Conservation (phyloP, 1,140 invertebrate species). For the Dreissena polymorpha region DNA sequence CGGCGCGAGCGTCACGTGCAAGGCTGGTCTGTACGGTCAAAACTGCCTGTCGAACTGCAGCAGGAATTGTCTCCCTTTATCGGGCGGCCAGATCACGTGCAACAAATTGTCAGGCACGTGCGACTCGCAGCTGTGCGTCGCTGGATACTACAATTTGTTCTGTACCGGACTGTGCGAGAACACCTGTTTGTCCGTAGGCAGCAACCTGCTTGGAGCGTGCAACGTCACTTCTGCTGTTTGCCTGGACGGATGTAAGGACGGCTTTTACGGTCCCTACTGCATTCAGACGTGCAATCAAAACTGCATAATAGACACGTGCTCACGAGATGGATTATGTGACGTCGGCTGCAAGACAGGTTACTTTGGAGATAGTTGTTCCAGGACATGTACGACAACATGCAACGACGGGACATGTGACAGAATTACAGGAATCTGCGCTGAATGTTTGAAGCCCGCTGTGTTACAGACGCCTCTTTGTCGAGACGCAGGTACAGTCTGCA, state of each 20-base stretch:
- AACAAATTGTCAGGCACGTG: constrained; percentile 29
- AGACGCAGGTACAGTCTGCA: constrained; percentile 28
- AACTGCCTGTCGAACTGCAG: constrained; percentile 23
- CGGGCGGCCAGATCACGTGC: constrained; percentile 9
- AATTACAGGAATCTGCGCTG: constrained; percentile 9
- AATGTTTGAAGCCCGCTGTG: constrained; percentile 1
- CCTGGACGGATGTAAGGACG: constrained; percentile 9
- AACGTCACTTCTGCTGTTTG: constrained; percentile 11
- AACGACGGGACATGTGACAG: constrained; percentile 43
- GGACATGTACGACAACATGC: constrained; percentile 14
- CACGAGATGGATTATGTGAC: constrained; percentile 17
- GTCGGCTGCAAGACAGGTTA: constrained; percentile 17
- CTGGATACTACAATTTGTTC: constrained; percentile 10
- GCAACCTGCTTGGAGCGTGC: neutral
- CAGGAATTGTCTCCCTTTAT: neutral
- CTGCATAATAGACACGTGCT: constrained; percentile 8
- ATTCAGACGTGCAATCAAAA: neutral
- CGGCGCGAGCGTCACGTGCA: constrained; percentile 19
- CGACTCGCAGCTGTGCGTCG: neutral
- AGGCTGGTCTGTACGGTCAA: constrained; percentile 14
- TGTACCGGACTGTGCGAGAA: neutral
- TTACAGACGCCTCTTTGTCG: constrained; percentile 19
- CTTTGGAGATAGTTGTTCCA: constrained; percentile 16
- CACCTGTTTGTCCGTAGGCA: constrained; percentile 1
- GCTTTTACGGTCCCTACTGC: constrained; percentile 7